Evolutionary conservation across 2,113 vertebrate species (phyloP).

Genomic region (Camelus dromedarius): DNA sequence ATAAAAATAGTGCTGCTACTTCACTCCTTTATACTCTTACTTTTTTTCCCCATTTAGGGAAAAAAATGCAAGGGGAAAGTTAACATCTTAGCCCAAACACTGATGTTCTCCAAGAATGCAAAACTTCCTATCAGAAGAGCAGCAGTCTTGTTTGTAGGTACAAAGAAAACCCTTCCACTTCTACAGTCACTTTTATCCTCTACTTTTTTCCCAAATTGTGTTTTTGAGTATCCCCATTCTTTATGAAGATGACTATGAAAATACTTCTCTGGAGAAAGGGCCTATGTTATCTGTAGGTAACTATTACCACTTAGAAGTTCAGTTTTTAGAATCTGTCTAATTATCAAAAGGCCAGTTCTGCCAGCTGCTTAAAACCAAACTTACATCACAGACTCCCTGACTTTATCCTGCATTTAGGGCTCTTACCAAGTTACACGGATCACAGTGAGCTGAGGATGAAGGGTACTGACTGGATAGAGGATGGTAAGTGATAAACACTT

Average conservation of each 20-base stretch:
- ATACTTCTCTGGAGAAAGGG: constrained; percentile 25
- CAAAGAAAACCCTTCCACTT: constrained; percentile 59
- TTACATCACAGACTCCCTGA: constrained; percentile 32
- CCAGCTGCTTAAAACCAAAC: background rate
- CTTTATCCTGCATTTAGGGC: constrained; percentile 69
- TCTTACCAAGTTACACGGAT: constrained; percentile 68
- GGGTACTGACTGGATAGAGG: constrained; percentile 69
- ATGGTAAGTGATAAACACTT: constrained; percentile 61
- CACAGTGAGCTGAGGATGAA: constrained; percentile 38
- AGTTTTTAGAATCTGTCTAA: constrained; percentile 33
- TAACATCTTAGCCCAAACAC: constrained; percentile 73
- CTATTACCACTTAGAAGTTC: background rate
- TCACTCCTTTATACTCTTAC: constrained; percentile 40
- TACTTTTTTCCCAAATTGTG: constrained; percentile 34
- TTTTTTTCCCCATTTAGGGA: constrained; percentile 57
- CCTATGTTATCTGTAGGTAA: background rate
- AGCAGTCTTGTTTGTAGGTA: constrained; percentile 78
- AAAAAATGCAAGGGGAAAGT: constrained; percentile 77
- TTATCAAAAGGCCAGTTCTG: constrained; percentile 26
- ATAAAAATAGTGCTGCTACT: background rate
- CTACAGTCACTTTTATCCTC: background rate
- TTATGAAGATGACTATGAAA: constrained; percentile 41
- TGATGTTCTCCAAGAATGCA: constrained; percentile 65
- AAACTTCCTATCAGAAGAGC: constrained; percentile 79
- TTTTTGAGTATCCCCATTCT: background rate